A percentile compares a stretch with the other conserved stretches of the same genome.
Conservation (phyloP, 2,113 vertebrate genomes). For the Brachyhypopomus gauderio region DNA sequence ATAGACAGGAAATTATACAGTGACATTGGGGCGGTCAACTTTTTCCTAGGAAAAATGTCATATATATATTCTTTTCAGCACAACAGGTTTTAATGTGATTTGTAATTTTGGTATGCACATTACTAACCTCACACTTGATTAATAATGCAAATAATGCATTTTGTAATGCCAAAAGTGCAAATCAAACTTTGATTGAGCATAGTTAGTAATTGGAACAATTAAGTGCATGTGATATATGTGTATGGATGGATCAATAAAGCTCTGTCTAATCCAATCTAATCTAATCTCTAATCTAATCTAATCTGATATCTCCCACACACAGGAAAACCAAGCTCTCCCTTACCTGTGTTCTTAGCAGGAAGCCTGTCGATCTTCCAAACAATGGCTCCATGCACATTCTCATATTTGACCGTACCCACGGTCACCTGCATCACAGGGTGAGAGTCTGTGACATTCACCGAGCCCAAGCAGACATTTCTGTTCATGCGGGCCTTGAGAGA, state of each 20-base stretch:
- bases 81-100: background rate
- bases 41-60: too few species aligned
- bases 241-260: too few species aligned
- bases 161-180: background rate
- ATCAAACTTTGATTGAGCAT: background rate
- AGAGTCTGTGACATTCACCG: slow-evolving; percentile 76
- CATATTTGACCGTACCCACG: slow-evolving; percentile 89
- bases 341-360: slow-evolving; percentile 94
- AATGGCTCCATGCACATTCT: slow-evolving; percentile 89
- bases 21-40: too few species aligned
- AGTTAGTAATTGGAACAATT: background rate
- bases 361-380: slow-evolving; percentile 96
- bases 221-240: background rate
- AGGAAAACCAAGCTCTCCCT: slow-evolving; percentile 39
- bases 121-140: background rate
- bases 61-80: too few species aligned
- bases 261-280: too few species aligned
- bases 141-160: too few species aligned
- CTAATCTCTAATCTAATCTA: background rate
- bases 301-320: background rate
- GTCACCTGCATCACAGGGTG: slow-evolving; percentile 91
- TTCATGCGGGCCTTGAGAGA: slow-evolving; percentile 95
- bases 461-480: slow-evolving; percentile 86
- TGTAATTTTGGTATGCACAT: background rate
- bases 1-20: too few species aligned